phyloP scores from a whole-genome alignment of 2,888 invertebrate genomes.

The Agrotis exclamationis region DNA sequence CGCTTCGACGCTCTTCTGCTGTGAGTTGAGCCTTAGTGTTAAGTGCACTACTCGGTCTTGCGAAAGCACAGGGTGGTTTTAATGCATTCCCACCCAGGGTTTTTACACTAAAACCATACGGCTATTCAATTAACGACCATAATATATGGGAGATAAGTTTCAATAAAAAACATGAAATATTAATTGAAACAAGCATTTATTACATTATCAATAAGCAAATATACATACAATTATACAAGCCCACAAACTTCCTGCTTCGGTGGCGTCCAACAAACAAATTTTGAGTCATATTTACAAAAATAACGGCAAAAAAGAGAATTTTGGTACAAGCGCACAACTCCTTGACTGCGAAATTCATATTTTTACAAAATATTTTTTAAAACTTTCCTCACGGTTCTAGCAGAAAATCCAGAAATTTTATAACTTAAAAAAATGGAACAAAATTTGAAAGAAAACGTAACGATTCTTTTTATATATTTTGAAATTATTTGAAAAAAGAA shows the following conservation, averaged over 20 bases:
- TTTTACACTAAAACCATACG: too few relatives aligned
- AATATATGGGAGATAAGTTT: not conserved
- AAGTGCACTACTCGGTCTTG: too few relatives aligned
- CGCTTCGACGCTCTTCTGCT: too few relatives aligned
- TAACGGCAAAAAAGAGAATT: slow-evolving; percentile 60
- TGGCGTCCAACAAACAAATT: slow-evolving; percentile 64
- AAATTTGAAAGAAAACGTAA: too few relatives aligned
- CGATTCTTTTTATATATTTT: too few relatives aligned
- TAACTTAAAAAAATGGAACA: not conserved
- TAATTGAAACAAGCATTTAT: slow-evolving; percentile 70
- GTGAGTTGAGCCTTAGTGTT: too few relatives aligned
- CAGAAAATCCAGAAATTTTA: slow-evolving; percentile 20
- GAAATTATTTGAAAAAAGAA: slow-evolving; percentile 18
- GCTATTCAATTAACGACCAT: too few relatives aligned
- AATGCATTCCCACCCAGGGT: too few relatives aligned
- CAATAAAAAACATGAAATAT: slow-evolving; percentile 38
- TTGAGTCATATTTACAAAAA: slow-evolving; percentile 65
- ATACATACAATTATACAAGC: slow-evolving; percentile 66
- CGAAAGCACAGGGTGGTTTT: too few relatives aligned
- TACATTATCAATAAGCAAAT: slow-evolving; percentile 66
- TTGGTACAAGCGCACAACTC: slow-evolving; percentile 63
- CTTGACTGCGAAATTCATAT: slow-evolving; percentile 54
- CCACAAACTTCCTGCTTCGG: slow-evolving; percentile 60
- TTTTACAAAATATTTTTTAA: slow-evolving; percentile 55
- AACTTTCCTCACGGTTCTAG: not conserved